phyloP scores from a whole-genome alignment of 2,113 vertebrate genomes.

The Tetraodon nigroviridis region DNA sequence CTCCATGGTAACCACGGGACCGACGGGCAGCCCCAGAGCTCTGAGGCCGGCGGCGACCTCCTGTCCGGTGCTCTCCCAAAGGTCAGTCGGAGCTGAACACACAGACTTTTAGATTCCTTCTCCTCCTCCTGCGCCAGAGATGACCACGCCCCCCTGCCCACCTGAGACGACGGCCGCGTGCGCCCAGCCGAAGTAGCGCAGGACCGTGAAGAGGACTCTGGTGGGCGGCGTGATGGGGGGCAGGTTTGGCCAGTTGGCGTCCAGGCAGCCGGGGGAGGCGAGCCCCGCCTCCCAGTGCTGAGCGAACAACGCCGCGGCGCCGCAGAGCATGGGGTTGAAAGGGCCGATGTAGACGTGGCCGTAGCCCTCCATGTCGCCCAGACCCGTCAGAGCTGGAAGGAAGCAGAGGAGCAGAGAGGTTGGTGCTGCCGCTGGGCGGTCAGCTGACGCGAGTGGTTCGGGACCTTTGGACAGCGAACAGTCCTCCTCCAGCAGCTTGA shows the following conservation, averaged over 20 bases:
- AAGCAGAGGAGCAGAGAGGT: not conserved
- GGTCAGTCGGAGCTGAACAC: slow-evolving; percentile 58
- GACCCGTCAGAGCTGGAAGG: slow-evolving; percentile 47
- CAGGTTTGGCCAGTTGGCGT: slow-evolving; percentile 52
- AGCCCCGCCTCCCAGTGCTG: slow-evolving; percentile 67
- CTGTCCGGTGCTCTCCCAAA: slow-evolving; percentile 78
- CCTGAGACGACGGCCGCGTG: slow-evolving; percentile 75
- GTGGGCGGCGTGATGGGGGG: slow-evolving; percentile 53
- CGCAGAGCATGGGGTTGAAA: slow-evolving; percentile 63
- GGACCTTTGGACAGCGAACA: slow-evolving; percentile 63
- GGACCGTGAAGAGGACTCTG: slow-evolving; percentile 57
- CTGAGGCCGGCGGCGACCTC: slow-evolving; percentile 70
- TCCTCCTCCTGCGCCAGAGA: not conserved
- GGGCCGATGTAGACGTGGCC: slow-evolving; percentile 65
- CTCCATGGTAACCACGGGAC: slow-evolving; percentile 71
- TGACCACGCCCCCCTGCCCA: not conserved
- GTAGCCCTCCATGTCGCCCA: slow-evolving; percentile 61
- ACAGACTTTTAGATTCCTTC: not conserved
- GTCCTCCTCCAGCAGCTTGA: slow-evolving; percentile 59
- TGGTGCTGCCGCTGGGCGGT: not conserved
- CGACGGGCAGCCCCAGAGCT: slow-evolving; percentile 74
- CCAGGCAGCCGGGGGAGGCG: slow-evolving; percentile 59
- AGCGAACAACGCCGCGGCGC: slow-evolving; percentile 55
- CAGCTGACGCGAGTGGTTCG: not conserved
- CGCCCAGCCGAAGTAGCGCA: slow-evolving; percentile 80